These are phyloP conservation scores for Scaptomyza tumidula DNA, from an alignment of 2,888 invertebrate species.

Conservation along the genomic window DNA sequence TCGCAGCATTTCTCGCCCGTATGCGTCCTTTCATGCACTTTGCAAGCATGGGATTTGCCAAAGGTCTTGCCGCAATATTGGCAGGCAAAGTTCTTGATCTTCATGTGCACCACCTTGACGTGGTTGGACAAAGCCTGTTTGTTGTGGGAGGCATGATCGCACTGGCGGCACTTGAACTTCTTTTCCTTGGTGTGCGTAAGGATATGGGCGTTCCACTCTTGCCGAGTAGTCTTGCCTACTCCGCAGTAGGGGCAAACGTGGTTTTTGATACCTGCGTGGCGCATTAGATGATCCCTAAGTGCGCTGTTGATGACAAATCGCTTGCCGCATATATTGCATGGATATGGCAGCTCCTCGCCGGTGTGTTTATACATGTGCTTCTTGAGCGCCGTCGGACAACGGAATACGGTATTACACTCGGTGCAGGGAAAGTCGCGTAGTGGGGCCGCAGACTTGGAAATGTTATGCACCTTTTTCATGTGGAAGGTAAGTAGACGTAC, in stretches of 20 bases:
- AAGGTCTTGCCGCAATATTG: conserved; percentile 82
- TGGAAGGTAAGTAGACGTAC: conserved; percentile 81
- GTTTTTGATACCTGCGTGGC: conserved; percentile 83
- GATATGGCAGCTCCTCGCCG: conserved; percentile 82
- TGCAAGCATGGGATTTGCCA: conserved; percentile 81
- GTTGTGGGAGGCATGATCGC: conserved; percentile 82
- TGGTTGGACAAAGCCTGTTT: conserved; percentile 81
- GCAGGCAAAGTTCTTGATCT: conserved; percentile 82
- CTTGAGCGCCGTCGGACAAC: conserved; percentile 82
- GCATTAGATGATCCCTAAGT: conserved; percentile 82
- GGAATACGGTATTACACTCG: conserved; percentile 83
- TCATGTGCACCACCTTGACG: conserved; percentile 81
- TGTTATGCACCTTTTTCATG: conserved; percentile 76
- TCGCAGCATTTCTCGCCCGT: conserved; percentile 82
- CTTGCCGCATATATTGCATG: conserved; percentile 82
- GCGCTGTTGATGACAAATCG: conserved; percentile 83
- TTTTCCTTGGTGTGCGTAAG: conserved; percentile 83
- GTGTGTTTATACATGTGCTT: conserved; percentile 83
- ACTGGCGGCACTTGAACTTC: conserved; percentile 82
- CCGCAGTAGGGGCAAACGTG: conserved; percentile 83
- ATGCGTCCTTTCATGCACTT: conserved; percentile 82
- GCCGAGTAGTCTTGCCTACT: conserved; percentile 82
- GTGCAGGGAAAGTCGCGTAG: conserved; percentile 80
- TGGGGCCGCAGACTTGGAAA: conserved; percentile 75
- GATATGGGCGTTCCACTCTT: conserved; percentile 83